A percentile compares a stretch with the other conserved stretches of the same genome.
Evolutionary conservation across 2,113 vertebrate genomes (phyloP).

Genomic region (Sander lucioperca): DNA sequence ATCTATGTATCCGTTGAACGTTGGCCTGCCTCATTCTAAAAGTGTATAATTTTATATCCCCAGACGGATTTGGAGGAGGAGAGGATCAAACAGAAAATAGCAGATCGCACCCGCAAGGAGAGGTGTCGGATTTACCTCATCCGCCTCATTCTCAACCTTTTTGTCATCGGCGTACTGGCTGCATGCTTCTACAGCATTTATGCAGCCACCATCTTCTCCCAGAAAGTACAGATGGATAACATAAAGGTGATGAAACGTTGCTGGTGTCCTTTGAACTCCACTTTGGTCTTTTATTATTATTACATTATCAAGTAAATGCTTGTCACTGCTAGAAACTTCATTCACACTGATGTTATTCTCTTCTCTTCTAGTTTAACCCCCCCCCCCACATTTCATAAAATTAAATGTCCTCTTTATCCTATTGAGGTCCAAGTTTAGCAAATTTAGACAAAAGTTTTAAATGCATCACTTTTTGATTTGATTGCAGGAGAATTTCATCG

Average conservation of each 20-base stretch:
- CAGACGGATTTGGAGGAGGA: constrained; percentile 95
- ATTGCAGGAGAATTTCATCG: constrained; percentile 71
- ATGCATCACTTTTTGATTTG: constrained; percentile 1
- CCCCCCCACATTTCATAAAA: neutral
- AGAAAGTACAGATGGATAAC: constrained; percentile 70
- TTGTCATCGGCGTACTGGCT: constrained; percentile 87
- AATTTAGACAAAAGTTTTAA: neutral
- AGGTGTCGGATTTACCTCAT: constrained; percentile 89
- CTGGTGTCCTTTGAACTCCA: neutral
- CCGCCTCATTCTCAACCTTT: constrained; percentile 89
- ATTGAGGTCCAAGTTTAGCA: too few relatives aligned
- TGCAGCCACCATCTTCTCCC: constrained; percentile 91
- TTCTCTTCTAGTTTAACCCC: neutral
- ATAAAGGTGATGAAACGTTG: constrained; percentile 45
- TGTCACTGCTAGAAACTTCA: neutral
- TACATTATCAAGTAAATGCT: too few relatives aligned
- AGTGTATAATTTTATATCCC: neutral
- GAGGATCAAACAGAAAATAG: constrained; percentile 89
- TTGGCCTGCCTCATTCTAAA: neutral
- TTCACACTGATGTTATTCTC: neutral
- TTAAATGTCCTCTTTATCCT: neutral
- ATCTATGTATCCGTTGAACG: neutral
- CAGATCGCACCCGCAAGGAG: constrained; percentile 87
- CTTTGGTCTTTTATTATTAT: neutral
- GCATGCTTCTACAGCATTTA: constrained; percentile 95